Percentiles rank a stretch among this genome's conserved stretches.
Evolutionary conservation across 2,113 vertebrate species (phyloP).

Genomic region (Speoplatyrhinus poulsoni): DNA sequence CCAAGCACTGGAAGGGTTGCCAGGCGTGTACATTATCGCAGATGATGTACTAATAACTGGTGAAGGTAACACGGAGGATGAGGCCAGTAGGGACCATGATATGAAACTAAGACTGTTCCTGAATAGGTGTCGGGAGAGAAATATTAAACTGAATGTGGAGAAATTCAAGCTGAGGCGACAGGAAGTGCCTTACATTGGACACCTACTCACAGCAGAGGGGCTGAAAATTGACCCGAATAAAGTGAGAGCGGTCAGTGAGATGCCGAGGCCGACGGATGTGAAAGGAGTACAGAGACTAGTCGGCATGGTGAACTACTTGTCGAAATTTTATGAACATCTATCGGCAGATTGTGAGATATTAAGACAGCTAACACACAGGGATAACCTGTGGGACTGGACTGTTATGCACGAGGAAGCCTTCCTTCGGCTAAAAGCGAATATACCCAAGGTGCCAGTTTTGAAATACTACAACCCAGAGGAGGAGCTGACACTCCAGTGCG

Average conservation of each 20-base stretch:
- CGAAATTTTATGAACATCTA: slow-evolving; percentile 21
- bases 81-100: slow-evolving; percentile 12
- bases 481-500: slow-evolving; percentile 16
- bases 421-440: slow-evolving; percentile 2
- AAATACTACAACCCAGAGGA: slow-evolving; percentile 24
- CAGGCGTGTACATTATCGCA: slow-evolving; percentile 19
- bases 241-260: slow-evolving; percentile 13
- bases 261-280: slow-evolving; percentile 17
- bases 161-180: slow-evolving; percentile 18
- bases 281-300: slow-evolving; percentile 28
- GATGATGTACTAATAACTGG: slow-evolving; percentile 25
- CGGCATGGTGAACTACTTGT: slow-evolving; percentile 20
- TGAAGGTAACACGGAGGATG: slow-evolving; percentile 2
- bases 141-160: slow-evolving; percentile 22
- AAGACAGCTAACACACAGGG: slow-evolving; percentile 18
- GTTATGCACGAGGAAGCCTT: slow-evolving; percentile 15
- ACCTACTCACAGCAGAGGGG: slow-evolving; percentile 10
- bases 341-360: slow-evolving; percentile 26
- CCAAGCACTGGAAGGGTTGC: background rate
- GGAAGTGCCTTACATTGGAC: slow-evolving; percentile 21
- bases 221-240: slow-evolving; percentile 16
- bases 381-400: slow-evolving; percentile 13
- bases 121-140: background rate
- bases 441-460: slow-evolving; percentile 12
- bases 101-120: slow-evolving; percentile 25